Evolutionary conservation across 2,888 invertebrate species (phyloP), one percentile per base, ranked within the genome.

Genomic region (Drosophila formosana): DNA sequence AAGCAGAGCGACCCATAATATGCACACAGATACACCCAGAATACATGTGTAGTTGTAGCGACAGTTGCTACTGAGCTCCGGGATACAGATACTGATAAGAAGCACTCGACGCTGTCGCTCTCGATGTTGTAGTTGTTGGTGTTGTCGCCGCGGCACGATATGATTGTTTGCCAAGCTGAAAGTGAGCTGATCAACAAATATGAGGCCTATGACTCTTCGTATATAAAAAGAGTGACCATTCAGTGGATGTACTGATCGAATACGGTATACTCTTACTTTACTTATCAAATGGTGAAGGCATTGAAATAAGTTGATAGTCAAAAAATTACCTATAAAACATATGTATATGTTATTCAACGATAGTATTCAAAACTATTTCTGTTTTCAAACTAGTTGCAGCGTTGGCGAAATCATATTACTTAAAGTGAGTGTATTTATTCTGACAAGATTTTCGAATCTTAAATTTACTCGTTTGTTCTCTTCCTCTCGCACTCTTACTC

Each of bases 131-230:
- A 52, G 64, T 34, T 8, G 57, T 55, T 58, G 68, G 61, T 47
- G 58, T 28, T 28, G 63, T n/a, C 56, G 70, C 55, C 57, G 66
- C 30, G 43, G 41, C 28, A 66, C 57, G 72, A 77, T 86, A 80
- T 74, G 68, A 52, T 64, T 85, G 73, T 84, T 82, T 88, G 80
- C 34, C 71, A 46, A 78, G 73, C 76, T 80, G 78, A 73, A 83
- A 87, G 77, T 87, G 74, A 80, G 78, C 75, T 74, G 80, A 88
- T 88, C 66, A 65, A 75, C 74, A 88, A 74, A 37, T 47, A 64
- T 23, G 51, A 60, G 55, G 58, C 46, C 62, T 58, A 63, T 63
- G 57, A 74, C 37, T 55, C 50, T 55, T 4, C 32, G 39, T 26
- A 25, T 25, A 34, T 26, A n/a, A 34, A 45, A 49, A 25, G 9